phyloP scores from a whole-genome alignment of 2,888 invertebrate genomes.

The Caenorhabditis wallacei region DNA sequence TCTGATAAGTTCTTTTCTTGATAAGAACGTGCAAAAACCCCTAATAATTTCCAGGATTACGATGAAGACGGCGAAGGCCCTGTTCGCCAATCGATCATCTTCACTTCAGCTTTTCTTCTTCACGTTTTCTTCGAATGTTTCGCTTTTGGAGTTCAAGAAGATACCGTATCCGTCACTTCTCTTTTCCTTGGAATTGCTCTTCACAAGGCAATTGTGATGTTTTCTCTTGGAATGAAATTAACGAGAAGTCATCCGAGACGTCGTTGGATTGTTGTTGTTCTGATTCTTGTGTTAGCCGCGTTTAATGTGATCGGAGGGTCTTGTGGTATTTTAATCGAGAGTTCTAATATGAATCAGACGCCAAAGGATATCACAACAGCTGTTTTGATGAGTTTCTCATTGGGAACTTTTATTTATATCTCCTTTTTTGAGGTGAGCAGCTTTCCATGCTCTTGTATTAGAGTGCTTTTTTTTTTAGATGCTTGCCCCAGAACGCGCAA shows the following conservation, averaged over 20 bases:
- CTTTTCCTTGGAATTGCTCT: conserved; percentile 78
- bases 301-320: conserved; percentile 74
- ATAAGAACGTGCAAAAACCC: conserved; percentile 3
- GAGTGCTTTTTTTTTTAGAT: conserved; percentile 63
- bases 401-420: conserved; percentile 79
- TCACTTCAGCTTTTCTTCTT: conserved; percentile 76
- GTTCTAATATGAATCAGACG: conserved; percentile 70
- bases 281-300: conserved; percentile 69
- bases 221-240: conserved; percentile 69
- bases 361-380: conserved; percentile 72
- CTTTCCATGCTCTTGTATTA: background rate
- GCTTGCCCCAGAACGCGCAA: conserved; percentile 75
- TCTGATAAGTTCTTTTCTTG: conserved; percentile 1
- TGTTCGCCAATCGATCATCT: conserved; percentile 64
- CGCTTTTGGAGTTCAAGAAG: conserved; percentile 77
- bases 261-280: conserved; percentile 66
- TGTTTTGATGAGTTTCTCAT: conserved; percentile 73
- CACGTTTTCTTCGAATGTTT: conserved; percentile 79
- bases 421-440: conserved; percentile 77
- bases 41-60: conserved; percentile 33
- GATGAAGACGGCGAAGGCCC: conserved; percentile 61
- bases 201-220: conserved; percentile 77
- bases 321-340: conserved; percentile 76
- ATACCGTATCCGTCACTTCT: conserved; percentile 68
- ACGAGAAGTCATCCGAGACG: conserved; percentile 69